Conservation (phyloP, 2,888 invertebrate genomes). For the Blastobasis lacticolella region DNA sequence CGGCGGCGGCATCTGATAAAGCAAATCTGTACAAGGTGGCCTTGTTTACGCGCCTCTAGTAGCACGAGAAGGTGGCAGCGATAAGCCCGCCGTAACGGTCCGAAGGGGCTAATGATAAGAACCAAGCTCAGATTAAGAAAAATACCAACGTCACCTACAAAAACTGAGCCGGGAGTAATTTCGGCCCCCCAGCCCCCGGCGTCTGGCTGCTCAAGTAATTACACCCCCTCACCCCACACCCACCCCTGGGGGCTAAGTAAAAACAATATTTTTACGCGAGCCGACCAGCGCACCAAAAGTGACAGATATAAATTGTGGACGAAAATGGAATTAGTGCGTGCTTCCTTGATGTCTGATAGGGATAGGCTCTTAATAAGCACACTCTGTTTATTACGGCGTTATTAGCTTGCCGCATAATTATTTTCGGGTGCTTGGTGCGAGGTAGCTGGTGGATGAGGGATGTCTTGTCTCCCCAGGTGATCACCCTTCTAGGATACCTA, state of each 20-base stretch:
- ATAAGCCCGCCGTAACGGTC: slow-evolving; percentile 14
- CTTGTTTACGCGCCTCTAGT: too few species aligned
- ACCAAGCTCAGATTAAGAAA: slow-evolving; percentile 2
- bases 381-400: slow-evolving; percentile 22
- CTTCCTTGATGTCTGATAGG: slow-evolving; percentile 35
- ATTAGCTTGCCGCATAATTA: slow-evolving; percentile 1
- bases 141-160: slow-evolving; percentile 30
- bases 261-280: slow-evolving; percentile 71
- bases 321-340: slow-evolving; percentile 63
- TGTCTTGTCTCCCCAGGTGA: too few species aligned
- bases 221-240: slow-evolving; percentile 38
- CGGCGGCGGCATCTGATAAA: too few species aligned
- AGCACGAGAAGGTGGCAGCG: too few species aligned
- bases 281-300: slow-evolving; percentile 61
- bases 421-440: not conserved
- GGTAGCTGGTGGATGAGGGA: not conserved
- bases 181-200: slow-evolving; percentile 42
- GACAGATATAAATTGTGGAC: slow-evolving; percentile 68
- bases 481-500: too few species aligned
- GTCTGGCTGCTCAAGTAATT: slow-evolving; percentile 69
- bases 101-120: too few species aligned
- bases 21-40: too few species aligned
- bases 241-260: slow-evolving; percentile 60
- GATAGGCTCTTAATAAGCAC: slow-evolving; percentile 7
- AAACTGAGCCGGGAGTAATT: slow-evolving; percentile 51